Percentiles rank a stretch among this genome's conserved stretches.
These are phyloP conservation scores for Idaea dimidiata DNA, from an alignment of 2,888 invertebrate genomes.

Conservation along the genomic window DNA sequence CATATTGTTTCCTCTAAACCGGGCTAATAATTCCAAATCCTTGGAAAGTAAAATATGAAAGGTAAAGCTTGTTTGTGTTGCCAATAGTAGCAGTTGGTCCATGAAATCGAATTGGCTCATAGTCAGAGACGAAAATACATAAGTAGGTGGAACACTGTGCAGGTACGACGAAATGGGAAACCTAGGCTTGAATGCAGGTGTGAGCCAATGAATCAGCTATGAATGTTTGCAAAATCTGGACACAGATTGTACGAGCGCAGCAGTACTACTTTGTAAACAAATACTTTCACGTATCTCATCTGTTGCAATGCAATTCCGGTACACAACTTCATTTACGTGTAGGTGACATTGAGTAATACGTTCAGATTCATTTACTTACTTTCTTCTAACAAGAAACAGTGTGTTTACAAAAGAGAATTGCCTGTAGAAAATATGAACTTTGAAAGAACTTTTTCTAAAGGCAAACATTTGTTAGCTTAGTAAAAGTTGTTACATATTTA, in stretches of 20 bases:
- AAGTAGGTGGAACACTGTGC: conserved; percentile 53
- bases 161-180: conserved; percentile 46
- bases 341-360: neutral
- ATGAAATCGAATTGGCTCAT: conserved; percentile 76
- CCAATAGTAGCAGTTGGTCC: conserved; percentile 62
- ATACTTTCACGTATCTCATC: neutral
- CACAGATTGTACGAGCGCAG: conserved; percentile 5
- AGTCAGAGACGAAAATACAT: conserved; percentile 74
- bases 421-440: neutral
- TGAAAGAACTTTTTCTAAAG: neutral
- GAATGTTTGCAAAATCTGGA: conserved; percentile 25
- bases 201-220: conserved; percentile 44
- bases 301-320: neutral
- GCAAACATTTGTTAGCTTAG: neutral
- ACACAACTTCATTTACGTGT: neutral
- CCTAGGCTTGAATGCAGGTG: conserved; percentile 45
- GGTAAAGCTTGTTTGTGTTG: conserved; percentile 44
- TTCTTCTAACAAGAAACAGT: neutral
- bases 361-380: neutral
- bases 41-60: conserved; percentile 40
- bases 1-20: conserved; percentile 2
- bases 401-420: neutral
- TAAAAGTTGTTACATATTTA: neutral
- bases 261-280: neutral
- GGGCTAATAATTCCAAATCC: conserved; percentile 23